Conservation (phyloP, 2,797 vertebrate species). For the Orientallactaga sibirica region DNA sequence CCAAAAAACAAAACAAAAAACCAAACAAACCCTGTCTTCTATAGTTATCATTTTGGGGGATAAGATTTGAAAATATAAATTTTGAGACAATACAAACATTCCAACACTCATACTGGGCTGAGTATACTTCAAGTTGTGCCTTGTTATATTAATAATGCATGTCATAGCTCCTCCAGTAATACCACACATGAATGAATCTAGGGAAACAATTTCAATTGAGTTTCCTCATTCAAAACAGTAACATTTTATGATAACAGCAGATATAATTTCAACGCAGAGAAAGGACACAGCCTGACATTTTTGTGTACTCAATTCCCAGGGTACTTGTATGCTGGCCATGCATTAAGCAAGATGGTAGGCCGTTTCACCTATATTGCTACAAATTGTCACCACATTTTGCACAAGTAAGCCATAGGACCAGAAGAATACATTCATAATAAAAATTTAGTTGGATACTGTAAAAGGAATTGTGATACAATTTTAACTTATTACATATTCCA, state of each 20-base stretch:
- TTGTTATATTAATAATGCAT: background rate
- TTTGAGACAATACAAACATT: no score
- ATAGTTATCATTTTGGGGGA: background rate
- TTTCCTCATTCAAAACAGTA: background rate
- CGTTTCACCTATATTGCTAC: background rate
- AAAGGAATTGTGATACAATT: background rate
- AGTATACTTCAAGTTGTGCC: background rate
- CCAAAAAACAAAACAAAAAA: background rate
- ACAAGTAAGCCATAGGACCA: background rate
- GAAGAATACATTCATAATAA: constrained; percentile 10
- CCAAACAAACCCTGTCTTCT: background rate
- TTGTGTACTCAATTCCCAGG: background rate
- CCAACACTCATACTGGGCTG: background rate
- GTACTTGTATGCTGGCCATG: background rate
- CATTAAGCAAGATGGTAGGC: background rate
- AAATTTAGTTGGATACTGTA: background rate
- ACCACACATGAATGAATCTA: background rate
- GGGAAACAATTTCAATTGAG: background rate
- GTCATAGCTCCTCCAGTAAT: background rate
- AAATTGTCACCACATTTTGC: background rate
- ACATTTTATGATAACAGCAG: background rate
- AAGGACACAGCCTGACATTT: background rate
- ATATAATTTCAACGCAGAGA: background rate
- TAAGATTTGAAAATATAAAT: background rate
- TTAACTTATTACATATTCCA: background rate